Evolutionary conservation across 2,888 invertebrate species (phyloP).

Genomic region (Phortica magna): DNA sequence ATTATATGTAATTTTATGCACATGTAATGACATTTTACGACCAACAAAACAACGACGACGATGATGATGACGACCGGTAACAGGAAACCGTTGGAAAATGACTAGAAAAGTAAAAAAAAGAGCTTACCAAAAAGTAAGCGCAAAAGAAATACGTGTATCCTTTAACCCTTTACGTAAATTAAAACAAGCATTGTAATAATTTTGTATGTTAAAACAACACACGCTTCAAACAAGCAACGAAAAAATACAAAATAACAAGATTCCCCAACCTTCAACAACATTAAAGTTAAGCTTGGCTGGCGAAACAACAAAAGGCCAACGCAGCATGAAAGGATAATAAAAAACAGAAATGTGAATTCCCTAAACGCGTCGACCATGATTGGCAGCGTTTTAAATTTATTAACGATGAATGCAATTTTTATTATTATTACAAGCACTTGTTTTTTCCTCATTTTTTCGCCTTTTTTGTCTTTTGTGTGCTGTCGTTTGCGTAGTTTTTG

Average conservation of each 20-base stretch:
- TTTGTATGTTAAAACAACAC: constrained; percentile 5
- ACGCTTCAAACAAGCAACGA: background rate
- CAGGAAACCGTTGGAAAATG: constrained; percentile 6
- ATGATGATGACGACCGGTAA: background rate
- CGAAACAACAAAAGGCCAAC: background rate
- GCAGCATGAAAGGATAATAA: constrained; percentile 11
- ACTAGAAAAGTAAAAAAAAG: background rate
- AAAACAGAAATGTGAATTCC: background rate
- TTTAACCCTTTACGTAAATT: constrained; percentile 63
- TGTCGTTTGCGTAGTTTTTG: background rate
- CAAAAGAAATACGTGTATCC: background rate
- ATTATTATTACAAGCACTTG: constrained; percentile 16
- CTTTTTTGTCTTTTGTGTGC: too few relatives aligned
- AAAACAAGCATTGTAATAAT: constrained; percentile 47
- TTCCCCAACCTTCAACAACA: too few relatives aligned
- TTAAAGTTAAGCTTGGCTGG: background rate
- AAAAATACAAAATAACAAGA: background rate
- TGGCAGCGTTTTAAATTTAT: constrained; percentile 29
- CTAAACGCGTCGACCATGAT: background rate
- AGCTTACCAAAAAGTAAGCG: background rate
- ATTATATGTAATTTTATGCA: constrained; percentile 34
- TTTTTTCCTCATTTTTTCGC: too few relatives aligned
- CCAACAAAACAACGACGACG: constrained; percentile 33
- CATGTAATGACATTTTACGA: constrained; percentile 60
- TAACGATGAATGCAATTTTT: constrained; percentile 26